phyloP scores from a whole-genome alignment of 2,113 vertebrate genomes.

The Engraulis encrasicolus region DNA sequence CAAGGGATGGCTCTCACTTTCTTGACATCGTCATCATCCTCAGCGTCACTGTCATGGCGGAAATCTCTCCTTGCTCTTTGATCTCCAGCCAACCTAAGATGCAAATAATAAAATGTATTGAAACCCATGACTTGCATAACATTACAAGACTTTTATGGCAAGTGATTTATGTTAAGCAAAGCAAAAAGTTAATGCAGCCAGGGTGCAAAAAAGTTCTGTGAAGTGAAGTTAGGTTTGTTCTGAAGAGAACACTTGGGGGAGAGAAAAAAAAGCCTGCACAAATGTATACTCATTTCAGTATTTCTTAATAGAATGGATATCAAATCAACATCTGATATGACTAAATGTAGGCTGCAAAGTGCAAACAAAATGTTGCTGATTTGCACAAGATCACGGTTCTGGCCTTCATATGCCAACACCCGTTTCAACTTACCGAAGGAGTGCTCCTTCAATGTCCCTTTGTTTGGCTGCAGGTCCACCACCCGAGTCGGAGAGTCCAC shows the following conservation, averaged over 20 bases:
- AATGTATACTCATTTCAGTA: too few species aligned
- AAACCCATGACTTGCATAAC: too few species aligned
- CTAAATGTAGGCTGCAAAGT: not conserved
- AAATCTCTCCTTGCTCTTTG: slow-evolving; percentile 94
- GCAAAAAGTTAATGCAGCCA: too few species aligned
- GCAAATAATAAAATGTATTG: not conserved
- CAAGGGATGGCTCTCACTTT: slow-evolving; percentile 75
- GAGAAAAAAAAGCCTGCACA: too few species aligned
- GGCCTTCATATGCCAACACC: not conserved
- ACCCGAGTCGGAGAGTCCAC: slow-evolving; percentile 96
- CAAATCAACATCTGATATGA: too few species aligned
- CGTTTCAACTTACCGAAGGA: slow-evolving; percentile 81
- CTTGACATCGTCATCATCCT: slow-evolving; percentile 97
- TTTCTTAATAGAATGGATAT: too few species aligned
- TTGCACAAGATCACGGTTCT: too few species aligned
- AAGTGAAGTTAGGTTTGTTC: too few species aligned
- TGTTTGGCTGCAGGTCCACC: slow-evolving; percentile 98
- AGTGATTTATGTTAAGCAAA: too few species aligned
- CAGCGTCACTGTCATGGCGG: slow-evolving; percentile 96
- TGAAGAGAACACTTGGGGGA: too few species aligned
- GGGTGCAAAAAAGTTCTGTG: too few species aligned
- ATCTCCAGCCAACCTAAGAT: slow-evolving; percentile 92
- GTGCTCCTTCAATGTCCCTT: slow-evolving; percentile 94
- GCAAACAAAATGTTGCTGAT: not conserved
- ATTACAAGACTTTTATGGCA: too few species aligned